Evolutionary conservation across 2,888 invertebrate species (phyloP), one percentile per base, ranked within the genome.

Genomic region (Operophtera brumata): DNA sequence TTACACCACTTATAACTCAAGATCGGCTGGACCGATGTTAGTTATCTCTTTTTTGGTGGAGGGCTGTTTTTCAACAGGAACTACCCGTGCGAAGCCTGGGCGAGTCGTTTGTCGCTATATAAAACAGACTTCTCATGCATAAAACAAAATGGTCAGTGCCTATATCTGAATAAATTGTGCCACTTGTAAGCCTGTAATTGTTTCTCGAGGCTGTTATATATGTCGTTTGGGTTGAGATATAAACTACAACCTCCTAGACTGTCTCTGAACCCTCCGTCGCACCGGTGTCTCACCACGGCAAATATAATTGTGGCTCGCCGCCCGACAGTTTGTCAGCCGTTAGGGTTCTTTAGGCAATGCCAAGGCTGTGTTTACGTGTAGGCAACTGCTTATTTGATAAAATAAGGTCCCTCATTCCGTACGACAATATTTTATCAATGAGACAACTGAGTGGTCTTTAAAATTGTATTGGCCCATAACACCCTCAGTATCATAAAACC

Each of bases 281-380:
- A 37, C 3, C 47, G 14, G 47, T 34, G 40, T 35, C 37, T 37
- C 30, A 35, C 50, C 50, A 12, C 50, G 1, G 39, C 39, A 50
- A 55, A 51, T 55, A 51, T 43, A 55, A 55, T 47, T 47, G 50
- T 47, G 55, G 43, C 14, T 14, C 42, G 20, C 11, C 37, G 13
- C 34, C 42, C 26, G 34, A 26, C 26, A 25, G 40, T 45, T 35
- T 37, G 41, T 41, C 45, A 40, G 35, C 30, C 39, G n/a, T n/a
- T n/a, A n/a, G n/a, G n/a, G n/a, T n/a, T n/a, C n/a, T 41, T 26
- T 41, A 41, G 41, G 26, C 26, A 26, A 41, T 26, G 26, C 11
- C n/a, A 7, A 41, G 25, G 6, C 20, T 26, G 11, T 8, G n/a
- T 25, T 41, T 25, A 25, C 25, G 4, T n/a, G 20, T 11, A 30